A percentile compares a stretch with the other conserved stretches of the same genome.
phyloP scores from a whole-genome alignment of 2,113 vertebrate genomes.

The Istiophorus platypterus region DNA sequence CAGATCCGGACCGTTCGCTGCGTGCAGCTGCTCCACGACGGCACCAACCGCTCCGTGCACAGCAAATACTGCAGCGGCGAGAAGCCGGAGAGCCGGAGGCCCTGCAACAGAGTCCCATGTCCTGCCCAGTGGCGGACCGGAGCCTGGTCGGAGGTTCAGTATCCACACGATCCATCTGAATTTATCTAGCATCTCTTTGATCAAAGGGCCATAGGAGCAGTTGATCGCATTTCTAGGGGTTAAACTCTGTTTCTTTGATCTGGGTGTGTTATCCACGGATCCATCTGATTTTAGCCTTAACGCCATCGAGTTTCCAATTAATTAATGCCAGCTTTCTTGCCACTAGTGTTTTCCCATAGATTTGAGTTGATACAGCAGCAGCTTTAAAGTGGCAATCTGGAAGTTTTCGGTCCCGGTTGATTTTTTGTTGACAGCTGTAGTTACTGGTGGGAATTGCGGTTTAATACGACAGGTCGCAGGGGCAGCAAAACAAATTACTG shows the following conservation, averaged over 20 bases:
- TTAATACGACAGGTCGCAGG: too few relatives aligned
- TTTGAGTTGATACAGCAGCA: not conserved
- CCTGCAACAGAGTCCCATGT: constrained; percentile 89
- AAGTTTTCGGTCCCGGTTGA: too few relatives aligned
- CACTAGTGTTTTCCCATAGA: not conserved
- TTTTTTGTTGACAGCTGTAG: too few relatives aligned
- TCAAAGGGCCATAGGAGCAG: too few relatives aligned
- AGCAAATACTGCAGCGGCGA: constrained; percentile 92
- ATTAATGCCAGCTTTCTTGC: not conserved
- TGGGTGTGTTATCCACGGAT: not conserved
- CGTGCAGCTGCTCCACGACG: constrained; percentile 88
- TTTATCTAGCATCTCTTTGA: too few relatives aligned
- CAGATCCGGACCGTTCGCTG: constrained; percentile 95
- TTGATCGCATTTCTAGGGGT: not conserved
- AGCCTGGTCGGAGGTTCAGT: constrained; percentile 90
- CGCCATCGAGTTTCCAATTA: not conserved
- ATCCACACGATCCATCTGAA: not conserved
- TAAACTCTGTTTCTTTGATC: too few relatives aligned
- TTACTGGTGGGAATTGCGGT: too few relatives aligned
- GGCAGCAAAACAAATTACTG: too few relatives aligned
- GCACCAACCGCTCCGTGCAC: constrained; percentile 91
- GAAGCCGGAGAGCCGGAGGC: constrained; percentile 89
- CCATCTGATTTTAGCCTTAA: not conserved
- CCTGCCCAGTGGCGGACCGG: constrained; percentile 91
- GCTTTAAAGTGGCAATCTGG: too few relatives aligned